Base-by-base conservation (phyloP, 2,113 vertebrate genomes). In the Tupaia tana region DNA sequence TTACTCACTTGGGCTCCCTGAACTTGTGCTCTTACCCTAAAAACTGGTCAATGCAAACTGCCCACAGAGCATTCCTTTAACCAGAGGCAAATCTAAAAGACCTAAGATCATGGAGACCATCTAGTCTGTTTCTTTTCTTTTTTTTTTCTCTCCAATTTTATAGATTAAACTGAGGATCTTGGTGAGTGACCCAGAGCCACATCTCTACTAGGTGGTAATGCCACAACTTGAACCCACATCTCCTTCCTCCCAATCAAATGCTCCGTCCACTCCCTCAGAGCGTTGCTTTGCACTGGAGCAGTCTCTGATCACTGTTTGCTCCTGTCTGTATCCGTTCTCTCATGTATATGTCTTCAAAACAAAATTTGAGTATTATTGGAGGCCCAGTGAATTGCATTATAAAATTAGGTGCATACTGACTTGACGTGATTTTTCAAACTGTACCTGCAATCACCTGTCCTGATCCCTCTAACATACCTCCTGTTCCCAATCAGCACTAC, bases 11-110 rank as follows among this genome's bases (percentile, higher is more conserved):
- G n/a, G 70, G 52, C 12, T 77, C 59, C 58, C n/a, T 34, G 66
- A 89, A 64, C 64, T 73, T 27, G 63, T 18, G n/a, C 18, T 89
- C 84, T 83, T 64, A 77, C 56, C 70, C 58, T 83, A 27, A 34
- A 24, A 93, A 84, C 20, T n/a, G 54, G 34, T 90, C 77, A 90
- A 8, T 87, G 7, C 18, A 63, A 94, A 52, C 27, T 69, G 22
- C 54, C 56, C 66, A 67, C 15, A 88, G 82, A 93, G 16, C n/a
- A 90, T 91, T 79, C 16, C 54, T 92, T 96, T 71, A 88, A 70
- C 84, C 77, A 85, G 29, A 86, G 27, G 75, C 74, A 94, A 86
- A 89, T 18, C 58, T 86, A 89, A 95, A 93, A 93, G 69, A 74
- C 25, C 25, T 70, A 70, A 66, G 56, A 91, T 67, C 34, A 27